These are phyloP conservation scores for Teinopalpus imperialis DNA, from an alignment of 2,888 invertebrate species.

Conservation along the genomic window DNA sequence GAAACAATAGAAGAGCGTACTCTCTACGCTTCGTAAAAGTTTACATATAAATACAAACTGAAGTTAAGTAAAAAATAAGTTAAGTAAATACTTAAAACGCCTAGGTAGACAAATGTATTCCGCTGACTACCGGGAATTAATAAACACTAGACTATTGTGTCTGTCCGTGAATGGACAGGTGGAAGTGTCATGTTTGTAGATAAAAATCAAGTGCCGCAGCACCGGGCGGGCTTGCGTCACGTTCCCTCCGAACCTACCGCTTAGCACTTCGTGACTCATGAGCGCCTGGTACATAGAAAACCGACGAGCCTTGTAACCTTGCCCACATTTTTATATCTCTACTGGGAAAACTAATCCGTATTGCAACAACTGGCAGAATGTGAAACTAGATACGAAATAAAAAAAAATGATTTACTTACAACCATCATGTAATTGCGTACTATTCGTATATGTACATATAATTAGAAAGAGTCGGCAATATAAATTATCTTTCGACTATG, in stretches of 20 bases:
- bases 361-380: background rate
- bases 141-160: too few relatives aligned
- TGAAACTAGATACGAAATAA: background rate
- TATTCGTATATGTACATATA: background rate
- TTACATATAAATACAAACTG: too few relatives aligned
- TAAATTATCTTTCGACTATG: too few relatives aligned
- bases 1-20: too few relatives aligned
- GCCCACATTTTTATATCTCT: background rate
- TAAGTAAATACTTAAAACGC: too few relatives aligned
- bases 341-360: conserved; percentile 2
- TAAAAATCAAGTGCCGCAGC: conserved; percentile 6
- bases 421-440: too few relatives aligned
- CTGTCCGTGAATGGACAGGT: background rate
- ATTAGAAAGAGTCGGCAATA: too few relatives aligned
- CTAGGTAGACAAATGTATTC: too few relatives aligned
- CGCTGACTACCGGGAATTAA: too few relatives aligned
- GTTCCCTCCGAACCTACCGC: background rate
- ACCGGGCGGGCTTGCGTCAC: background rate
- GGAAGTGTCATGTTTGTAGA: background rate
- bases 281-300: conserved; percentile 16
- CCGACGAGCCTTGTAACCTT: conserved; percentile 6
- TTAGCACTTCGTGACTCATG: conserved; percentile 6
- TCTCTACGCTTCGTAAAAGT: too few relatives aligned
- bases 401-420: too few relatives aligned
- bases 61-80: too few relatives aligned